Percentiles rank a stretch among this genome's conserved stretches.
Conservation (phyloP, 2,113 vertebrate species). For the Albula goreensis region DNA sequence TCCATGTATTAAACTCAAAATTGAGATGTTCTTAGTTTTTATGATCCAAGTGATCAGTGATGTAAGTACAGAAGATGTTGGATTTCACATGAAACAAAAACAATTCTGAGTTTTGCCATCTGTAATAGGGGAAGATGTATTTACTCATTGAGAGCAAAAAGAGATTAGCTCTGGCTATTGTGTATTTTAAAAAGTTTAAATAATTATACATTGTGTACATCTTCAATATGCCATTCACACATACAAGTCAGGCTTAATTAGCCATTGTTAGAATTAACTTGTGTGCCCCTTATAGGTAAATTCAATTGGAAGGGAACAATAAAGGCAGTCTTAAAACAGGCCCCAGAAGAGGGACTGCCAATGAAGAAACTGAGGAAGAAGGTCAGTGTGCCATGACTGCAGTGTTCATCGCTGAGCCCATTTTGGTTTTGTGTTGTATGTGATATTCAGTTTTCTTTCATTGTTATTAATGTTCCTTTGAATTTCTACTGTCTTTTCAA, state of each 20-base stretch:
- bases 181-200: not conserved
- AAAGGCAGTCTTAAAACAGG: slow-evolving; percentile 79
- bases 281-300: slow-evolving; percentile 72
- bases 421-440: not conserved
- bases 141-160: no score
- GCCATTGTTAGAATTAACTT: not conserved
- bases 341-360: slow-evolving; percentile 83
- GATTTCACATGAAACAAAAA: no score
- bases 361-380: slow-evolving; percentile 92
- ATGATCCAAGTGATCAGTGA: no score
- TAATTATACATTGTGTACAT: not conserved
- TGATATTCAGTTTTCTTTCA: not conserved
- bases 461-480: not conserved
- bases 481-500: no score
- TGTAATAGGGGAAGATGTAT: no score
- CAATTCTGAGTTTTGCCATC: no score
- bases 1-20: no score
- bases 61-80: no score
- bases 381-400: slow-evolving; percentile 63
- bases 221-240: not conserved
- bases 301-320: slow-evolving; percentile 98
- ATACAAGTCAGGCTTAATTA: not conserved
- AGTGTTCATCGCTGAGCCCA: no score
- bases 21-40: no score
- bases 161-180: no score